These are phyloP conservation scores for Apodemia zela DNA, from an alignment of 2,888 invertebrate species.

Conservation along the genomic window DNA sequence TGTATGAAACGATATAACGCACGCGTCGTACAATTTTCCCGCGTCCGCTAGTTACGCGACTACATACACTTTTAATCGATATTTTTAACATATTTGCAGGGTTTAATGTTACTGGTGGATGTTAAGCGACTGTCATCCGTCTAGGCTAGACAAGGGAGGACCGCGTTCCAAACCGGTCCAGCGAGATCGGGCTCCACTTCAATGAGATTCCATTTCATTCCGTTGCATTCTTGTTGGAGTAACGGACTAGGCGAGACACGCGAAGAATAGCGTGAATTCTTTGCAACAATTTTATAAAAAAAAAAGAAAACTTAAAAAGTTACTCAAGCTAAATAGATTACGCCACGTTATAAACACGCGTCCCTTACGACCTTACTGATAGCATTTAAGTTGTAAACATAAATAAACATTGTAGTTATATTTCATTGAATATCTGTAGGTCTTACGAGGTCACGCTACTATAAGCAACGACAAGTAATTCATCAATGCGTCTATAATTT, in stretches of 20 bases:
- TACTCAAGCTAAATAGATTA: not conserved
- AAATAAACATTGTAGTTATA: constrained; percentile 20
- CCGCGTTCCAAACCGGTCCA: constrained; percentile 65
- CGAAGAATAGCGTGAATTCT: constrained; percentile 41
- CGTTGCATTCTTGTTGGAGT: constrained; percentile 74
- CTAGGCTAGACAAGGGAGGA: constrained; percentile 53
- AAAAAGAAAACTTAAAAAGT: not conserved
- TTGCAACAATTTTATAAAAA: not conserved
- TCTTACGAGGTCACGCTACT: constrained; percentile 20
- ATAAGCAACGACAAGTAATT: constrained; percentile 17
- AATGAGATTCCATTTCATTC: constrained; percentile 78
- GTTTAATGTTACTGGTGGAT: constrained; percentile 28
- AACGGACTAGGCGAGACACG: constrained; percentile 64
- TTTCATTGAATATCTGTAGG: constrained; percentile 19
- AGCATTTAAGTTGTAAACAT: constrained; percentile 22
- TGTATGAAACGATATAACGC: constrained; percentile 43
- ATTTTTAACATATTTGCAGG: constrained; percentile 29
- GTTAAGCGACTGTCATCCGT: constrained; percentile 58
- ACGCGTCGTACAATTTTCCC: constrained; percentile 48
- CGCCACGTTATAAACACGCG: constrained; percentile 27
- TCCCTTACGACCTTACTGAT: constrained; percentile 26
- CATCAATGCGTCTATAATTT: constrained; percentile 6
- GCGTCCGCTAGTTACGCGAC: constrained; percentile 27
- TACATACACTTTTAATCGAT: constrained; percentile 28
- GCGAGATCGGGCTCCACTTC: constrained; percentile 62